phyloP scores from a whole-genome alignment of 2,797 vertebrate species.

The Bucorvus abyssinicus region DNA sequence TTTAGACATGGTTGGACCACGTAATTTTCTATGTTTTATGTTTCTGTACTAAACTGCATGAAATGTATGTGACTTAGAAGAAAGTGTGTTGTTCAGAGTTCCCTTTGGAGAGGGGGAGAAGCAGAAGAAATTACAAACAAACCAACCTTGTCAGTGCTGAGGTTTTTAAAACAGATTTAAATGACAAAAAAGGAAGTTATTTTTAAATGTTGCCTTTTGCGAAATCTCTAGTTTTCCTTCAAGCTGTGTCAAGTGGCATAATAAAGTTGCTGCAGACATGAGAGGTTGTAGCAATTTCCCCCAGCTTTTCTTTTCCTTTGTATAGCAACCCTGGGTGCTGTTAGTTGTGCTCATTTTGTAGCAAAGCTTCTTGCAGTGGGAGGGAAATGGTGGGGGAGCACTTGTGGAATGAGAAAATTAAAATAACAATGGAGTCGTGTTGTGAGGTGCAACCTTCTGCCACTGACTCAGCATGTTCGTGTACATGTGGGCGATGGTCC shows the following conservation, averaged over 20 bases:
- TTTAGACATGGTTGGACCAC: background rate
- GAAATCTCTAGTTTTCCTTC: conserved; percentile 46
- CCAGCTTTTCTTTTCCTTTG: conserved; percentile 51
- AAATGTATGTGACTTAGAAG: background rate
- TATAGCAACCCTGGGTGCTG: conserved; percentile 19
- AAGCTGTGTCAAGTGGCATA: conserved; percentile 58
- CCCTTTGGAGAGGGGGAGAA: background rate
- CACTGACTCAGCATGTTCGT: conserved; percentile 34
- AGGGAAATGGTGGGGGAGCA: conserved; percentile 54
- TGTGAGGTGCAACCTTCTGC: conserved; percentile 43
- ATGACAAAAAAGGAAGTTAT: conserved; percentile 10
- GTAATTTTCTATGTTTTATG: background rate
- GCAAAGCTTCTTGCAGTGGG: conserved; percentile 56
- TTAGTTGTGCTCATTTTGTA: conserved; percentile 57
- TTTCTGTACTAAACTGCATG: background rate
- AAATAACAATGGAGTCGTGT: conserved; percentile 50
- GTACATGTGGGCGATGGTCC: conserved; percentile 11
- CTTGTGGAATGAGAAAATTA: conserved; percentile 49
- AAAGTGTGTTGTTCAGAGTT: background rate
- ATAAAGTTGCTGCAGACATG: conserved; percentile 55
- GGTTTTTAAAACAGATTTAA: conserved; percentile 39
- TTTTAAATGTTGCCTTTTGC: conserved; percentile 55
- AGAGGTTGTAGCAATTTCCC: conserved; percentile 46
- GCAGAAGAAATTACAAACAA: background rate
- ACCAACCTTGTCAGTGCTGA: background rate